Evolutionary conservation across 2,797 vertebrate genomes (phyloP).

Genomic region (Australoheros facetus): DNA sequence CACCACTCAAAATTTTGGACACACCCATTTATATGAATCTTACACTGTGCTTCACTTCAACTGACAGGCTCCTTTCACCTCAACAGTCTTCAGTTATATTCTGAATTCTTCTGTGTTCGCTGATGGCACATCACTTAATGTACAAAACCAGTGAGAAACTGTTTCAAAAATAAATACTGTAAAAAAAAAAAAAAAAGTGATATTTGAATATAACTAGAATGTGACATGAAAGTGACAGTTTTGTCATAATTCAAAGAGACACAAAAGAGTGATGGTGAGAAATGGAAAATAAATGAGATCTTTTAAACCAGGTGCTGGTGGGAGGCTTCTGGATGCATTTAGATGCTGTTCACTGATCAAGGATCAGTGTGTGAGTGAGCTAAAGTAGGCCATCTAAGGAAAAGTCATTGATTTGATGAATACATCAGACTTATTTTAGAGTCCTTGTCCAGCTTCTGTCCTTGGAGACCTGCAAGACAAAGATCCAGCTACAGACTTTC

Average conservation of each 20-base stretch:
- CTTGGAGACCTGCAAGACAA: conserved; percentile 39
- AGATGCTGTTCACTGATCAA: conserved; percentile 45
- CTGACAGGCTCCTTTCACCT: neutral
- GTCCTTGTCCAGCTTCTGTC: conserved; percentile 49
- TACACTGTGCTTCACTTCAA: neutral
- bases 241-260: neutral
- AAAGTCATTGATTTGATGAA: conserved; percentile 52
- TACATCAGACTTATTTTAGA: conserved; percentile 62
- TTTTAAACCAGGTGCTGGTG: conserved; percentile 30
- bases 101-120: neutral
- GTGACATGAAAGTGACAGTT: neutral
- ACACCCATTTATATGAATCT: neutral
- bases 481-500: conserved; percentile 41
- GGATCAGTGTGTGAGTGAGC: conserved; percentile 17
- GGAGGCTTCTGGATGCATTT: conserved; percentile 32
- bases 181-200: neutral
- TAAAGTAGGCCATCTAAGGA: conserved; percentile 62
- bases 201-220: neutral
- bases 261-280: conserved; percentile 4
- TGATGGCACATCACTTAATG: too few relatives aligned
- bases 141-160: neutral
- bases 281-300: conserved; percentile 55
- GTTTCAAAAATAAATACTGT: neutral
- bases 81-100: neutral
- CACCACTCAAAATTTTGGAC: neutral